phyloP scores from a whole-genome alignment of 1,140 invertebrate genomes.

The Magallana angulata region DNA sequence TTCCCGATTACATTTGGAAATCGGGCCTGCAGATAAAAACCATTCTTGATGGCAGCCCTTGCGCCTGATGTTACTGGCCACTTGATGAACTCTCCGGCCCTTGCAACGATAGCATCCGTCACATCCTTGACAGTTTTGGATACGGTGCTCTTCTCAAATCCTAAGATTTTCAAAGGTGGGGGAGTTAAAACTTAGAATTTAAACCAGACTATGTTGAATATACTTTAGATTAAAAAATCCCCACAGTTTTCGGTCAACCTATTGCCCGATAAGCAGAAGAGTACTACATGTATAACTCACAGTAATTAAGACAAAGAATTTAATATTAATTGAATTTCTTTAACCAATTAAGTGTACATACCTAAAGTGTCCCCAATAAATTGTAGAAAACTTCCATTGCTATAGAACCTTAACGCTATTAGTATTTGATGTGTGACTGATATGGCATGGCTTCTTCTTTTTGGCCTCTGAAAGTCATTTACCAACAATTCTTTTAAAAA shows the following conservation, averaged over 20 bases:
- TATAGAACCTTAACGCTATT: not conserved
- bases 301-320: too few relatives aligned
- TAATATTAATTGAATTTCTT: too few relatives aligned
- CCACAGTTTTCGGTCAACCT: too few relatives aligned
- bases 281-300: too few relatives aligned
- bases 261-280: too few relatives aligned
- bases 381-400: not conserved
- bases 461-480: not conserved
- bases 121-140: constrained; percentile 45
- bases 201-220: too few relatives aligned
- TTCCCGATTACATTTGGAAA: constrained; percentile 80
- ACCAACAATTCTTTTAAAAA: too few relatives aligned
- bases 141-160: not conserved
- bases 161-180: not conserved
- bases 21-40: constrained; percentile 30
- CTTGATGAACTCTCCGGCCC: constrained; percentile 5
- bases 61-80: constrained; percentile 29
- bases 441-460: not conserved
- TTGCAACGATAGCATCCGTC: not conserved
- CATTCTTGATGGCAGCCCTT: not conserved
- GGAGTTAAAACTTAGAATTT: too few relatives aligned
- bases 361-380: not conserved
- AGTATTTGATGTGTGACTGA: not conserved
- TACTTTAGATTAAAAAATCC: too few relatives aligned
- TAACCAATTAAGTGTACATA: not conserved